phyloP scores from a whole-genome alignment of 2,888 invertebrate species.

The Amphimallon solstitiale region DNA sequence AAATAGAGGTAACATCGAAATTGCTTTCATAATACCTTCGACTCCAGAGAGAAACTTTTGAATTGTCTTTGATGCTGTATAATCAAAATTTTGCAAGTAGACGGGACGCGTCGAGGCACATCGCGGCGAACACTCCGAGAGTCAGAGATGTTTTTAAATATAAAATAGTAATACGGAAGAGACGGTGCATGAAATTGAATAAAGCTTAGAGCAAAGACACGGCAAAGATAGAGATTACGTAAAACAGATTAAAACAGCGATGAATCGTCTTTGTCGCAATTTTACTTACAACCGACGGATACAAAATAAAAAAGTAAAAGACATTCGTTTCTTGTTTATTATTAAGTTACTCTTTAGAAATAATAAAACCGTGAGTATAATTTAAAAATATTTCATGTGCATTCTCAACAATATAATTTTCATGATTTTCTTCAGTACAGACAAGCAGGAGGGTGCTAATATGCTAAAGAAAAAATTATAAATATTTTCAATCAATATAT shows the following conservation, averaged over 20 bases:
- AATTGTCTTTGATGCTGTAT: constrained; percentile 39
- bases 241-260: constrained; percentile 52
- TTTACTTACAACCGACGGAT: constrained; percentile 8
- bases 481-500: no score
- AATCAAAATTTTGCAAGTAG: constrained; percentile 40
- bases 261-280: constrained; percentile 12
- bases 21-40: constrained; percentile 37
- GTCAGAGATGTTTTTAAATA: constrained; percentile 50
- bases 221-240: constrained; percentile 40
- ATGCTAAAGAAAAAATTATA: no score
- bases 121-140: constrained; percentile 33
- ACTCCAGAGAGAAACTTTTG: constrained; percentile 35
- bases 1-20: constrained; percentile 34
- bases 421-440: no score
- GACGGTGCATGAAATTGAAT: constrained; percentile 61
- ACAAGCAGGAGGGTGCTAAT: no score
- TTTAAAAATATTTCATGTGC: no score
- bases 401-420: no score
- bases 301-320: background rate
- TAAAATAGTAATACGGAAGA: constrained; percentile 56
- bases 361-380: no score
- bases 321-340: no score
- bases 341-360: no score
- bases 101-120: constrained; percentile 14
- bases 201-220: constrained; percentile 52